phyloP scores from a whole-genome alignment of 2,888 invertebrate genomes.

The Epinotia ramella region DNA sequence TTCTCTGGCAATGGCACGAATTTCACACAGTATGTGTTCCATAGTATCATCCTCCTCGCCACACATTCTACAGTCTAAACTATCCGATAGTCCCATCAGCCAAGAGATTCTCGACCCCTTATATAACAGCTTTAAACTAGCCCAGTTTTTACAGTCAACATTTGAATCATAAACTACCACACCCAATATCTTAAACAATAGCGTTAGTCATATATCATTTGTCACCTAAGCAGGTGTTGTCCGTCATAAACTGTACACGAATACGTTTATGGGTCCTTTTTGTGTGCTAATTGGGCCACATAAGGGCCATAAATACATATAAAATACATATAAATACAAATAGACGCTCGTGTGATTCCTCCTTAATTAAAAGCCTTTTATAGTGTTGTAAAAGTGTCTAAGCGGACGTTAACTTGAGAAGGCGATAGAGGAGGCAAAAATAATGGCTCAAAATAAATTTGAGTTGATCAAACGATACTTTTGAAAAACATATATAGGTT shows the following conservation, averaged over 20 bases:
- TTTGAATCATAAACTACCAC: constrained; percentile 8
- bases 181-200: constrained; percentile 16
- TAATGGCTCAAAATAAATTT: neutral
- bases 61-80: too few relatives aligned
- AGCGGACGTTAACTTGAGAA: constrained; percentile 60
- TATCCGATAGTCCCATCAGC: too few relatives aligned
- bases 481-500: too few relatives aligned
- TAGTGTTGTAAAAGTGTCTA: constrained; percentile 76
- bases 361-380: constrained; percentile 83
- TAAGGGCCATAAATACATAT: constrained; percentile 57
- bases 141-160: neutral
- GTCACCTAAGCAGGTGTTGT: constrained; percentile 42
- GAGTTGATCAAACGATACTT: neutral
- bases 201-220: constrained; percentile 36
- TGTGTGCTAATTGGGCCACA: constrained; percentile 69
- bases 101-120: too few relatives aligned
- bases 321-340: constrained; percentile 37
- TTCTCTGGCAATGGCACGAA: too few relatives aligned
- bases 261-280: constrained; percentile 42
- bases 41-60: too few relatives aligned
- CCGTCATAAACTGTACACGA: constrained; percentile 38
- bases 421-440: neutral
- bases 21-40: too few relatives aligned
- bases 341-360: constrained; percentile 71
- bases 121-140: too few relatives aligned